Base-by-base conservation (phyloP, 1,140 invertebrate genomes). In the Cylas formicarius region DNA sequence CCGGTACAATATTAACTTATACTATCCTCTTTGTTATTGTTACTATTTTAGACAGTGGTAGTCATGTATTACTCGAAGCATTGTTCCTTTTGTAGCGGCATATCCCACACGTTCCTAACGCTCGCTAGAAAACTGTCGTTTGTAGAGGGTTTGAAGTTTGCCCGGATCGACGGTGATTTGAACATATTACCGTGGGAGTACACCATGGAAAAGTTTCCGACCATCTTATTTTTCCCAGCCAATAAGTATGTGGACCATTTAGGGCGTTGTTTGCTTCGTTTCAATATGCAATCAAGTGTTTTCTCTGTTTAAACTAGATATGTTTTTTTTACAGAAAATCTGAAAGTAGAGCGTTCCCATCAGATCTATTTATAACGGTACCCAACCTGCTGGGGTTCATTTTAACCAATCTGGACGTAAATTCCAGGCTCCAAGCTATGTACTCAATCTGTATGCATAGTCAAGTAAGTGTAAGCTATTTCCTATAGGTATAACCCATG, bases 131-230 rank as follows among this genome's bases (percentile, higher is more conserved):
- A 78, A 39, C 73, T 84, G 24, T 57, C 62, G 4, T 58, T 68
- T 34, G 69, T 80, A 50, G 57, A 69, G 32, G 66, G 72, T 55
- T 59, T 84, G 6, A 55, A 65, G 28, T 81, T 87, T 56, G 74
- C 74, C 9, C 73, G 83, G 29, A 74, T 90, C n/a, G 84, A 90
- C 67, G 84, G 81, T 10, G 79, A 85, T 53, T 71, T 72, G 1
- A 85, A 90, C 67, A 84, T 87, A 67, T 67, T 90, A 37, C 83
- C 84, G 2, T 88, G 84, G 84, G 77, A 84, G 58, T 88, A 79
- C 63, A 82, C 78, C 17, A 80, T 81, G 65, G 75, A 79, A 56
- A 70, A 67, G 19, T 86, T 81, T 69, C 86, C 86, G 6, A 76
- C 80, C 0, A 72, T 90, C 23, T 65, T 89, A 10, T 80, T 88